Evolutionary conservation across 2,797 vertebrate species (phyloP).

Genomic region (Sandelia bainsii): DNA sequence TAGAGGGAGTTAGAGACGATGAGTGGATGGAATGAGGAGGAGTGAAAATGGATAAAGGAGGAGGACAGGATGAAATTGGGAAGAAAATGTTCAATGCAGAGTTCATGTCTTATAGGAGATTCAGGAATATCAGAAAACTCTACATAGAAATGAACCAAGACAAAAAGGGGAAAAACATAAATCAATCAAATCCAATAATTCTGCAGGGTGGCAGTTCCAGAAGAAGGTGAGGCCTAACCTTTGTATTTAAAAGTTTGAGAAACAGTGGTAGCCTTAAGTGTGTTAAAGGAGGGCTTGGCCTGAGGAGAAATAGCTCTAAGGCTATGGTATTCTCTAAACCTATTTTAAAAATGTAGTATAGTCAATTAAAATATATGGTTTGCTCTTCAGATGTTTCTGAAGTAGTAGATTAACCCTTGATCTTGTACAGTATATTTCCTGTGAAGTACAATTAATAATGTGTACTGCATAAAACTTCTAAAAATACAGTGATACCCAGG

Average conservation of each 20-base stretch:
- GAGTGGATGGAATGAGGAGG: constrained; percentile 51
- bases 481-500: constrained; percentile 1
- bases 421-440: background rate
- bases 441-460: background rate
- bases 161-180: background rate
- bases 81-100: constrained; percentile 35
- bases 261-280: constrained; percentile 18
- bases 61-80: constrained; percentile 38
- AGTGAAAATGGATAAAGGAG: constrained; percentile 31
- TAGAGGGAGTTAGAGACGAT: constrained; percentile 14
- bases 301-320: constrained; percentile 28
- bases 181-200: background rate
- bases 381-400: background rate
- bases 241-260: constrained; percentile 24
- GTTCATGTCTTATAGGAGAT: constrained; percentile 20
- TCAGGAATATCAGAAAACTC: background rate
- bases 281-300: constrained; percentile 34
- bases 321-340: constrained; percentile 4
- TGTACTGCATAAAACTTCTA: background rate
- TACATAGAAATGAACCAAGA: background rate
- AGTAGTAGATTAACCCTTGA: background rate
- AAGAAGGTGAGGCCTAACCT: constrained; percentile 14
- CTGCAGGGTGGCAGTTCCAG: constrained; percentile 32
- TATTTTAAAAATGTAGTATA: background rate
- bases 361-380: constrained; percentile 14